phyloP scores from a whole-genome alignment of 2,888 invertebrate genomes.

The Leucophenga montana region DNA sequence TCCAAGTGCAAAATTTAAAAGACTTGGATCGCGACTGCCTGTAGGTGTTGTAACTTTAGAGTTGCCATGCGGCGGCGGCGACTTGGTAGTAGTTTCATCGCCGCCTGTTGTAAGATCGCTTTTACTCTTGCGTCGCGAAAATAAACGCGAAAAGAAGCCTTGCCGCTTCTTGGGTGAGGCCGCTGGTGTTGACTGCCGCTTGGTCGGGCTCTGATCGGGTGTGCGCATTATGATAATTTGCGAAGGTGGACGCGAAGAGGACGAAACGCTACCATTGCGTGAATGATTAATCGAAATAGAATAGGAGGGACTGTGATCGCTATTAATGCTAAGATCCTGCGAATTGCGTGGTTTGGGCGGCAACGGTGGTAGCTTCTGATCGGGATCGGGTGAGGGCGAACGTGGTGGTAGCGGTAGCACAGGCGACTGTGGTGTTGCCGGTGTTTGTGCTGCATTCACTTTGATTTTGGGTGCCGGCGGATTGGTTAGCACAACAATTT shows the following conservation, averaged over 20 bases:
- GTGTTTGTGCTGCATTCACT: conserved; percentile 61
- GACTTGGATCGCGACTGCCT: conserved; percentile 68
- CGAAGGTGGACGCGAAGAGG: conserved; percentile 68
- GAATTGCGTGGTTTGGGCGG: conserved; percentile 85
- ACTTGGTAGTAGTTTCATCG: background rate
- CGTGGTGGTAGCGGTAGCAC: conserved; percentile 63
- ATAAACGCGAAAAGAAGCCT: conserved; percentile 79
- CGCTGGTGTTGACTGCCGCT: conserved; percentile 73
- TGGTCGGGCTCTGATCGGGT: conserved; percentile 74
- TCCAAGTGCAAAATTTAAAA: conserved; percentile 65
- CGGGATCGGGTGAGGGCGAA: conserved; percentile 70
- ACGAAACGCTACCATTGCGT: conserved; percentile 59
- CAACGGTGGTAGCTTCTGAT: conserved; percentile 81
- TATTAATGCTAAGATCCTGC: conserved; percentile 62
- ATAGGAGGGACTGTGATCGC: conserved; percentile 49
- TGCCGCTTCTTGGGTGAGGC: conserved; percentile 77
- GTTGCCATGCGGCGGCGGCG: background rate
- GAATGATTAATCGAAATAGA: conserved; percentile 59
- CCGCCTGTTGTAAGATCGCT: conserved; percentile 60
- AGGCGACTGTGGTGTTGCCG: conserved; percentile 66
- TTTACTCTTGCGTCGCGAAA: conserved; percentile 75
- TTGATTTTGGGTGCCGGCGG: conserved; percentile 74
- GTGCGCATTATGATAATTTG: conserved; percentile 73
- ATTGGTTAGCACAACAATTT: conserved; percentile 73
- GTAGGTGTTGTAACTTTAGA: conserved; percentile 58